Conservation (phyloP, 2,888 invertebrate species). For the Drosophila sordidula region DNA sequence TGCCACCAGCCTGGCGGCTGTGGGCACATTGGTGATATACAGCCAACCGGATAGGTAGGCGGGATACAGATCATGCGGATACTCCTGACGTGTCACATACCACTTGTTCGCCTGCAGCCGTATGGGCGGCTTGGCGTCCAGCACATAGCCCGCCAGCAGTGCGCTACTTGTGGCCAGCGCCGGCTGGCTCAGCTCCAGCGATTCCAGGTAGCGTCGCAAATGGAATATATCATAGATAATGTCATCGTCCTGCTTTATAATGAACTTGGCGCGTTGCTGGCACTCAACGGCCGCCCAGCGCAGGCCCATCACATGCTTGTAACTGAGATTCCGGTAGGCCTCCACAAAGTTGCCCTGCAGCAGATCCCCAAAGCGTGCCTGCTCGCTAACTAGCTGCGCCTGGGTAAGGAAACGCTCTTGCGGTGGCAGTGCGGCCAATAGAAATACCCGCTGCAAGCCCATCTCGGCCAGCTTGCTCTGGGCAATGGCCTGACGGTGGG, state of each 20-base stretch:
- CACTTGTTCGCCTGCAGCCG: constrained; percentile 91
- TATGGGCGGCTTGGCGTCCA: constrained; percentile 88
- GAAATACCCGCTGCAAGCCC: constrained; percentile 88
- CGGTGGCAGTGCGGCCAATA: constrained; percentile 88
- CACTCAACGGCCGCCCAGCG: constrained; percentile 90
- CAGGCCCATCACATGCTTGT: constrained; percentile 93
- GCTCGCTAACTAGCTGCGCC: constrained; percentile 88
- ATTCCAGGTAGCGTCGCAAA: constrained; percentile 85
- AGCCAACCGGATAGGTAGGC: constrained; percentile 93
- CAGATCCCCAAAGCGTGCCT: constrained; percentile 88
- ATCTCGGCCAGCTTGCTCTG: constrained; percentile 86
- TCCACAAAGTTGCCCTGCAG: constrained; percentile 92
- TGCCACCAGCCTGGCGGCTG: constrained; percentile 87
- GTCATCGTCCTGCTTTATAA: constrained; percentile 94
- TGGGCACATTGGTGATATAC: constrained; percentile 90
- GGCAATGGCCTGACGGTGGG: constrained; percentile 89
- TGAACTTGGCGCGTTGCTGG: constrained; percentile 86
- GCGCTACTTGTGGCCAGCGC: constrained; percentile 78
- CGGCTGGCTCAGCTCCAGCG: constrained; percentile 80
- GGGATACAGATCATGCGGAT: constrained; percentile 88
- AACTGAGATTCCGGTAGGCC: constrained; percentile 92
- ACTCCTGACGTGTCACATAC: constrained; percentile 91
- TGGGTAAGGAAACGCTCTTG: constrained; percentile 87
- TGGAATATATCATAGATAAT: constrained; percentile 90
- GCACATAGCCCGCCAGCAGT: constrained; percentile 89